phyloP scores from a whole-genome alignment of 2,888 invertebrate species.

The Aromia moschata region DNA sequence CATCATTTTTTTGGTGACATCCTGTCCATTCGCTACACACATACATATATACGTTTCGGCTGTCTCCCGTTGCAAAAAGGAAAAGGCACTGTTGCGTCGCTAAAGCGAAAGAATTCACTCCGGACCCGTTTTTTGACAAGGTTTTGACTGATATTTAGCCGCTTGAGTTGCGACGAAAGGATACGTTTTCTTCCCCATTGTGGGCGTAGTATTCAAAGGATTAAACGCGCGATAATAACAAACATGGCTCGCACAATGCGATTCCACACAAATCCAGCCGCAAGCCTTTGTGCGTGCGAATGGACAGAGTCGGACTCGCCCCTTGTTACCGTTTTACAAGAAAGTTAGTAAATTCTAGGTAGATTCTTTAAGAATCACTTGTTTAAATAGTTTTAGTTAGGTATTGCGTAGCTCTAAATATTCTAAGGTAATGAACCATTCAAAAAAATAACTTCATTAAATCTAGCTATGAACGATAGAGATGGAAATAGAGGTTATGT shows the following conservation, averaged over 20 bases:
- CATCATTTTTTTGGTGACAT: too few relatives aligned
- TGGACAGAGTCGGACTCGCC: not conserved
- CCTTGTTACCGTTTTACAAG: too few relatives aligned
- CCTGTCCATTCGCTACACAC: too few relatives aligned
- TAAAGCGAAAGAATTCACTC: slow-evolving; percentile 6
- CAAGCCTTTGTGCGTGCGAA: not conserved
- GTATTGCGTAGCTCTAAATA: too few relatives aligned
- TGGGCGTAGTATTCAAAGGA: slow-evolving; percentile 52
- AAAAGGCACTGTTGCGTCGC: slow-evolving; percentile 11
- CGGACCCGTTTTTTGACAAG: slow-evolving; percentile 45
- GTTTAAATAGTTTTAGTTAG: too few relatives aligned
- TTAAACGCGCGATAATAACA: slow-evolving; percentile 43
- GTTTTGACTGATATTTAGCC: slow-evolving; percentile 56
- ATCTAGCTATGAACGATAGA: too few relatives aligned
- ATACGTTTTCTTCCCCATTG: slow-evolving; percentile 45
- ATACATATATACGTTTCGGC: not conserved
- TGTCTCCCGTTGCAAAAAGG: slow-evolving; percentile 10
- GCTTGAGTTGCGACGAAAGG: slow-evolving; percentile 51
- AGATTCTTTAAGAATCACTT: too few relatives aligned
- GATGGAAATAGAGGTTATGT: too few relatives aligned
- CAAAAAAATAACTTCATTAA: too few relatives aligned
- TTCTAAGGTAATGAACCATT: too few relatives aligned
- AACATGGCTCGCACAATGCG: slow-evolving; percentile 34
- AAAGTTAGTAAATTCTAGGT: too few relatives aligned
- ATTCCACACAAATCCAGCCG: slow-evolving; percentile 9